Base-by-base conservation (phyloP, 2,888 invertebrate genomes). In the Leptopilina syphax region DNA sequence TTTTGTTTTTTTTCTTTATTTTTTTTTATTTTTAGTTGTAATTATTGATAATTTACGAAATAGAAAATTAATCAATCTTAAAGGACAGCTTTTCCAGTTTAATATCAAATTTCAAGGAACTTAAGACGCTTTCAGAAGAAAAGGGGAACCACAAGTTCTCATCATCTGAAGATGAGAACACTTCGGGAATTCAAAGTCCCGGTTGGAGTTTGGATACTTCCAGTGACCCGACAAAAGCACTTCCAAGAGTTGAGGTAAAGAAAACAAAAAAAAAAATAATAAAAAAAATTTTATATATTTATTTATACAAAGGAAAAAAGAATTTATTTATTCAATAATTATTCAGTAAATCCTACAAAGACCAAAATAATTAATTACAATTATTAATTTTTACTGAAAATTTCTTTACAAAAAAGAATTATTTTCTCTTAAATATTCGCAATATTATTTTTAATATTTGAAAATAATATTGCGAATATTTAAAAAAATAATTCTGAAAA, bases 121-220 rank as follows among this genome's bases (percentile, higher is more conserved):
- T 86, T 18, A 57, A 73, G 54, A 57, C 34, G 85, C 83, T 66
- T 84, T 83, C 81, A 84, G 34, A 57, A 57, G 73, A 73, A 27
- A 54, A 34, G 57, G 86, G 13, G 82, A 83, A 34, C 34, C 34
- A 34, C 34, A 34, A 68, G 27, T 50, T 77, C 65, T 50, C 50
- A 47, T 54, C 65, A 63, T 65, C 81, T 27, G 82, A 82, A 54
- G 81, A 80, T 63, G 87, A 88, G 7, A 86, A 89, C 80, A 88
- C 86, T 79, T 88, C 87, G 77, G 86, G 88, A 78, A 85, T 88
- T 67, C 89, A 87, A 47, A 88, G 86, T 77, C 86, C 87, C 79
- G 86, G 86, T 41, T 88, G 87, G 84, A 88, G 86, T 65, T 83
- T 82, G 10, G 85, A 87, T 24, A 84, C 83, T 3, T 83, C 83